Conservation (phyloP, 1,140 invertebrate species). For the Trichonephila clavata region DNA sequence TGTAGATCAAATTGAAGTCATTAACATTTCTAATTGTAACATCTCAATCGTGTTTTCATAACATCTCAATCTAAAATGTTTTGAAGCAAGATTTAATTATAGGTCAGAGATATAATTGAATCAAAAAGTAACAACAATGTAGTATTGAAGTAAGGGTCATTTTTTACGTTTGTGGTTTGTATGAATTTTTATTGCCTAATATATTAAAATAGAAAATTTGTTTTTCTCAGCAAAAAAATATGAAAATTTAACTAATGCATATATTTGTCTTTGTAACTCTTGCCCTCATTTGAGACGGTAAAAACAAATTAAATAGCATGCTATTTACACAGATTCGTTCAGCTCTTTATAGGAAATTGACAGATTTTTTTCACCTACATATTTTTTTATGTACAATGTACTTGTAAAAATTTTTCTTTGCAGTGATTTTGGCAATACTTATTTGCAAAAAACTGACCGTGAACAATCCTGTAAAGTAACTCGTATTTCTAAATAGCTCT, state of each 20-base stretch:
- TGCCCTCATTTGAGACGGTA: background rate
- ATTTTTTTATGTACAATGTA: background rate
- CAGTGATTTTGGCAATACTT: too few species aligned
- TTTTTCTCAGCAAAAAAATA: background rate
- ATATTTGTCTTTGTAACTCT: background rate
- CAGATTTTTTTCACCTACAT: background rate
- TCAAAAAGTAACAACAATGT: background rate
- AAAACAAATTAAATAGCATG: background rate
- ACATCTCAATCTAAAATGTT: background rate
- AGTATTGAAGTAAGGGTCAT: background rate
- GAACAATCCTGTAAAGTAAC: too few species aligned
- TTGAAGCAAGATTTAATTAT: background rate
- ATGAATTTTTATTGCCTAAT: background rate
- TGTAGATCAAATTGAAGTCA: slow-evolving; percentile 2
- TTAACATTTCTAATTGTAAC: background rate
- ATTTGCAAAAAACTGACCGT: too few species aligned
- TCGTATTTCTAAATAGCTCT: too few species aligned
- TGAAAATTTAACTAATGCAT: background rate
- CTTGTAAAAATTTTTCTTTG: background rate
- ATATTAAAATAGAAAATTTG: background rate
- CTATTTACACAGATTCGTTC: background rate
- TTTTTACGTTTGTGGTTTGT: background rate
- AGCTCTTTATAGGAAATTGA: too few species aligned
- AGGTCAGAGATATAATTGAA: background rate
- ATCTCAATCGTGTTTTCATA: background rate